Conservation (phyloP, 2,113 vertebrate genomes). For the Crotophaga sulcirostris region DNA sequence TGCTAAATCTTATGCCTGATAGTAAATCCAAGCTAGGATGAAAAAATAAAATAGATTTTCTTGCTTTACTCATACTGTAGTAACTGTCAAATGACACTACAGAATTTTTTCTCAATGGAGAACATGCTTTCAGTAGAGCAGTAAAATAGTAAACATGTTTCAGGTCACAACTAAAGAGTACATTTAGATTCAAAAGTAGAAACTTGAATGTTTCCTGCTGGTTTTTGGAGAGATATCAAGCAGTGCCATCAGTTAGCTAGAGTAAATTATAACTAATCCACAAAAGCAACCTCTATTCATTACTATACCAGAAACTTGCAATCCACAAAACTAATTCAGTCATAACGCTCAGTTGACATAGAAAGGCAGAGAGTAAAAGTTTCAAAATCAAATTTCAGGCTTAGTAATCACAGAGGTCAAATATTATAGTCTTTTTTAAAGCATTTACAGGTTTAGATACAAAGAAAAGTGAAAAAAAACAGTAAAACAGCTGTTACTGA, state of each 20-base stretch:
- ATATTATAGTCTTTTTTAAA: neutral
- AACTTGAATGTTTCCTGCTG: neutral
- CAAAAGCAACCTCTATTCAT: neutral
- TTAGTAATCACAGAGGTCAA: neutral
- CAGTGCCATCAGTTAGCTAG: neutral
- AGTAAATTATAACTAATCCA: neutral
- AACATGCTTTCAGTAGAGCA: neutral
- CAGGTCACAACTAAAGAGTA: neutral
- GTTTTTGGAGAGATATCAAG: neutral
- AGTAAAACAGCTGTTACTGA: neutral
- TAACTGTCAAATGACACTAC: neutral
- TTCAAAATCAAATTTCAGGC: neutral
- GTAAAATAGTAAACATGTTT: neutral
- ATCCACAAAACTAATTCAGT: neutral
- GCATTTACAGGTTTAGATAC: neutral
- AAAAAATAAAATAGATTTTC: neutral
- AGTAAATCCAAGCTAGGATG: neutral
- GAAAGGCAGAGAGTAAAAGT: neutral
- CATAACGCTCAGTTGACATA: neutral
- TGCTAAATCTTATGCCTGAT: neutral
- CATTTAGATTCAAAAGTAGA: neutral
- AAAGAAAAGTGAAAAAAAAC: neutral
- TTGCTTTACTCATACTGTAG: neutral
- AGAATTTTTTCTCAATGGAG: neutral
- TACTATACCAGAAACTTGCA: neutral